phyloP scores from a whole-genome alignment of 2,888 invertebrate genomes.

The Hofmannophila pseudospretella region DNA sequence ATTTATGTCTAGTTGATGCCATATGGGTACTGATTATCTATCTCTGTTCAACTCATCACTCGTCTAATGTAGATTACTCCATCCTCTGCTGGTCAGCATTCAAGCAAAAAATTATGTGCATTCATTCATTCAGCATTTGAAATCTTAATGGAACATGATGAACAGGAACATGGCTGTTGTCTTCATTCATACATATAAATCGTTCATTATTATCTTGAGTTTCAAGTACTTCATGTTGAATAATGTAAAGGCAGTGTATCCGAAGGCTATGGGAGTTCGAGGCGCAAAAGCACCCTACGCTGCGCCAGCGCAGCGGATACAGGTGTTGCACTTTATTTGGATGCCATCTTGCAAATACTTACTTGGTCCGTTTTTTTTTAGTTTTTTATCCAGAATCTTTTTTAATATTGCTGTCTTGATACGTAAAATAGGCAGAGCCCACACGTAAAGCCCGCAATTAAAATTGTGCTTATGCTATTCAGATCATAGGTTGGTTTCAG shows the following conservation, averaged over 20 bases:
- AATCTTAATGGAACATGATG: constrained; percentile 9
- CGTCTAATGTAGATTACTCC: constrained; percentile 2
- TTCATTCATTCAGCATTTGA: constrained; percentile 8
- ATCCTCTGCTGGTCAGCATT: constrained; percentile 1
- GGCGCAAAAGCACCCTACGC: background rate
- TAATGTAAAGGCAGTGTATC: constrained; percentile 10
- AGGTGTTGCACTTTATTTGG: constrained; percentile 47
- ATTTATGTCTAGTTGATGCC: no score
- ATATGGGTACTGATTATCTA: no score
- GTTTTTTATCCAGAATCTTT: constrained; percentile 31
- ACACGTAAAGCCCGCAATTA: no score
- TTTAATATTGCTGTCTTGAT: no score
- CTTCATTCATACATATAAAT: constrained; percentile 13
- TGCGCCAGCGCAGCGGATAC: constrained; percentile 46
- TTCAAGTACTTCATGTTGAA: constrained; percentile 10
- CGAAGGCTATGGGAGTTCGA: constrained; percentile 8
- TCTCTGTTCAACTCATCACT: background rate
- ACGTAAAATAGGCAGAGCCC: no score
- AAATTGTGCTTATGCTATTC: no score
- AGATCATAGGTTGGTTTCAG: no score
- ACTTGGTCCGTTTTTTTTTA: constrained; percentile 31
- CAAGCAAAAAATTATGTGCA: constrained; percentile 7
- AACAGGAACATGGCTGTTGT: constrained; percentile 6
- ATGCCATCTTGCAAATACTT: constrained; percentile 47
- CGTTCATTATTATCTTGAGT: constrained; percentile 13